Evolutionary conservation across 2,888 invertebrate genomes (phyloP), one percentile per base, ranked within the genome.

Genomic region (Ganaspis brasiliensis): DNA sequence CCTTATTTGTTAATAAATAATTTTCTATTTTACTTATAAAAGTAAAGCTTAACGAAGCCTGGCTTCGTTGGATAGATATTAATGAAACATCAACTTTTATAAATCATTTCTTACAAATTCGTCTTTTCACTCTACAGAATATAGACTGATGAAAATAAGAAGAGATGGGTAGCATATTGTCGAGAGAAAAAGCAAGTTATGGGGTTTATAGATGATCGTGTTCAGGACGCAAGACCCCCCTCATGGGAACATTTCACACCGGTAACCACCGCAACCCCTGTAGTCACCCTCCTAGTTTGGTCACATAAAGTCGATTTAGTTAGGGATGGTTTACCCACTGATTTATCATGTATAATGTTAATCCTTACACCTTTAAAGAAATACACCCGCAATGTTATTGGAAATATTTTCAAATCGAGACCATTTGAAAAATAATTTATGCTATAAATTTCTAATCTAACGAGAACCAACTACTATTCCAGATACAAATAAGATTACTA

Each of bases 221-320:
- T 73, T 72, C 73, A 57, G 79, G 72, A 75, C 74, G 70, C 76
- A 72, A 79, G 86, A 86, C 86, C 89, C 91, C 90, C 91, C 90
- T 52, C 91, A 91, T 91, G 91, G 91, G 91, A 91, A 91, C 87
- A 91, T 91, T 91, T 91, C 91, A 91, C 91, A 90, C 91, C 90
- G 91, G 91, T 90, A 90, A 90, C 91, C 91, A 88, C 90, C 86
- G 86, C 87, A 83, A 87, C 85, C 85, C 86, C 82, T 76, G 76
- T 79, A 70, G 73, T 77, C 78, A 82, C 87, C 87, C 88, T 82
- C 79, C 79, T 78, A 87, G 85, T 89, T 89, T 87, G 87, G 86
- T 88, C 88, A 87, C 86, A 88, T 86, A 86, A 87, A 88, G 87
- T 89, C 90, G 89, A 90, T 89, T 91, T 90, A 91, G 90, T 90